A percentile compares a stretch with the other conserved stretches of the same genome.
Conservation (phyloP, 2,797 vertebrate species). For the Lindbergichthys nudifrons region DNA sequence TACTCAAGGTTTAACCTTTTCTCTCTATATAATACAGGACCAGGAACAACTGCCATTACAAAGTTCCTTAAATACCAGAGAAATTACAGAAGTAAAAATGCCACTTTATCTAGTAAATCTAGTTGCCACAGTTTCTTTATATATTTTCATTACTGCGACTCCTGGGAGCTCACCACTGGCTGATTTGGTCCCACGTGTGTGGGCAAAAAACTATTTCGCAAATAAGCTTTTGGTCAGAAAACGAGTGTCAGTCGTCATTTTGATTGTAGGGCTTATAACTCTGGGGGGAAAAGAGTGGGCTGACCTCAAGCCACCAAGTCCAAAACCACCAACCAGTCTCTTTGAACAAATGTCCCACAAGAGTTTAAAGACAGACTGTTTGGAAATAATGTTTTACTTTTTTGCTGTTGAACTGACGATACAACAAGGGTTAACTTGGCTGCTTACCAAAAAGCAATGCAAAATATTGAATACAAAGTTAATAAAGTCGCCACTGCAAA, state of each 20-base stretch:
- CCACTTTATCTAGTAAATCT: background rate
- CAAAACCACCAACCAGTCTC: constrained; percentile 49
- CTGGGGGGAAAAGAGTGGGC: constrained; percentile 30
- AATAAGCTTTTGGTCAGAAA: constrained; percentile 33
- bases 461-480: constrained; percentile 25
- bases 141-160: background rate
- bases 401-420: background rate
- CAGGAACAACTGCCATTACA: background rate
- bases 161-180: constrained; percentile 16
- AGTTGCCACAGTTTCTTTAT: constrained; percentile 6
- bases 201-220: background rate
- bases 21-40: background rate
- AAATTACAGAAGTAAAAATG: background rate
- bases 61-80: background rate
- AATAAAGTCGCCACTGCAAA: constrained; percentile 20
- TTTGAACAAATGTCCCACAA: constrained; percentile 33
- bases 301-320: constrained; percentile 56
- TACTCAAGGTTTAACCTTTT: constrained; percentile 8
- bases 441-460: constrained; percentile 7
- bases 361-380: constrained; percentile 16
- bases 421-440: constrained; percentile 11
- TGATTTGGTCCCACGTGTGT: constrained; percentile 9
- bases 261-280: constrained; percentile 12
- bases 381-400: background rate
- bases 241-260: background rate